Evolutionary conservation across 2,797 vertebrate genomes (phyloP).

Genomic region (Philypnodon macrostomus): DNA sequence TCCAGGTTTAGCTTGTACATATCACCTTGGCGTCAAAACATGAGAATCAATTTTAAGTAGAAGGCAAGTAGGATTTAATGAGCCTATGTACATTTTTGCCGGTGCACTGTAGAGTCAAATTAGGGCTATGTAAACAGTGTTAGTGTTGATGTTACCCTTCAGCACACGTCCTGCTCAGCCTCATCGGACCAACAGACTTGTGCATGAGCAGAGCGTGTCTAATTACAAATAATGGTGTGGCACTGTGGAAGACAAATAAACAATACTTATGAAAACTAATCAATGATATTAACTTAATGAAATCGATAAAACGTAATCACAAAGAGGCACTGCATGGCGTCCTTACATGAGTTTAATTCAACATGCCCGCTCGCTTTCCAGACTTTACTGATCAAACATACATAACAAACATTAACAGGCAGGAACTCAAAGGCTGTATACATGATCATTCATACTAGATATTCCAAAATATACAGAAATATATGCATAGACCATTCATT

Average conservation of each 20-base stretch:
- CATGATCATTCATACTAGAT: slow-evolving; percentile 58
- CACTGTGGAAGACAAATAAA: slow-evolving; percentile 26
- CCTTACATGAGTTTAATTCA: slow-evolving; percentile 71
- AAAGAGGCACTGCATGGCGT: slow-evolving; percentile 13
- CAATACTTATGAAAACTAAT: slow-evolving; percentile 29
- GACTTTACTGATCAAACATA: slow-evolving; percentile 48
- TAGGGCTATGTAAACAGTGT: neutral
- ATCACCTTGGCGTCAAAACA: slow-evolving; percentile 29
- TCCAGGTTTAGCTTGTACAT: slow-evolving; percentile 17
- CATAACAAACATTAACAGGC: slow-evolving; percentile 75
- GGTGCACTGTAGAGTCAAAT: slow-evolving; percentile 16
- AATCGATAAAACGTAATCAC: slow-evolving; percentile 36
- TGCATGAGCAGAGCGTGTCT: slow-evolving; percentile 16
- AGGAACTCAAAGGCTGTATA: slow-evolving; percentile 71
- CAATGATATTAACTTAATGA: slow-evolving; percentile 12
- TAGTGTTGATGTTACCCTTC: slow-evolving; percentile 3
- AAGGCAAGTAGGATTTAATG: slow-evolving; percentile 8
- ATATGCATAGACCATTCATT: slow-evolving; percentile 39
- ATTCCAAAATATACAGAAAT: slow-evolving; percentile 59
- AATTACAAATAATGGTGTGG: slow-evolving; percentile 22
- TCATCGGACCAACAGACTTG: slow-evolving; percentile 32
- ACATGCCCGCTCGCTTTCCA: slow-evolving; percentile 45
- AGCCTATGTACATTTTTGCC: slow-evolving; percentile 12
- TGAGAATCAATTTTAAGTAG: slow-evolving; percentile 39
- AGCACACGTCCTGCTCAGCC: slow-evolving; percentile 18